Evolutionary conservation across 2,113 vertebrate species (phyloP), one percentile per base, ranked within the genome.

Genomic region (Erpornis zantholeuca): DNA sequence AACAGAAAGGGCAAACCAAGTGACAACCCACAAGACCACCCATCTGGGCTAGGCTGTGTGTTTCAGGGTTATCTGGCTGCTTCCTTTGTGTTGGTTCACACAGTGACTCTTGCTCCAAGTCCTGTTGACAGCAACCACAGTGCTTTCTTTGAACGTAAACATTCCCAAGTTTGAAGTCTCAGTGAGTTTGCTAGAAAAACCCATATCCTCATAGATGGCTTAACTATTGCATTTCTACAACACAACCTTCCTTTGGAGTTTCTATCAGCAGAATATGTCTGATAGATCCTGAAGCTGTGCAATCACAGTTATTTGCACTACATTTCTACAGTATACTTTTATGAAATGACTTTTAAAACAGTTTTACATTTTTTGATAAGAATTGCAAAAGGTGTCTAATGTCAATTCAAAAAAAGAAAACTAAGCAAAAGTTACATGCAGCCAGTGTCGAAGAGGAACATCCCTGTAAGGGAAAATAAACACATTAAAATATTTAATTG

Each of bases 11-110:
- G 73, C 77, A 88, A 93, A 93, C 35, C 69, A 69, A 96, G 47
- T 80, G 90, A 84, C 88, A 96, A 78, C 31, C 50, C 78, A n/a
- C 29, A 83, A 82, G 95, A 97, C 90, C 95, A 97, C 96, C 96
- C 96, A 96, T 82, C 83, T 86, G 88, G 81, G 36, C 38, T 12
- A 80, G 38, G 88, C 93, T 70, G 59, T 16, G 61, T 83, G 27
- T 54, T 90, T 80, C 80, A 65, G 78, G 44, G 65, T 97, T 96
- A 96, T 95, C 82, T 96, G 76, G 47, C 85, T 75, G 71, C 66
- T 90, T 87, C 83, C 88, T 95, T 95, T 96, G 91, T 84, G 86
- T 36, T 5, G 23, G 35, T 84, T 91, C 84, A 53, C 81, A 90
- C 66, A 63, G 27, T 35, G 79, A 94, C 92, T 86, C 8, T 68